Evolutionary conservation across 2,113 vertebrate genomes (phyloP), one percentile per base, ranked within the genome.

Genomic region (Clarias gariepinus): DNA sequence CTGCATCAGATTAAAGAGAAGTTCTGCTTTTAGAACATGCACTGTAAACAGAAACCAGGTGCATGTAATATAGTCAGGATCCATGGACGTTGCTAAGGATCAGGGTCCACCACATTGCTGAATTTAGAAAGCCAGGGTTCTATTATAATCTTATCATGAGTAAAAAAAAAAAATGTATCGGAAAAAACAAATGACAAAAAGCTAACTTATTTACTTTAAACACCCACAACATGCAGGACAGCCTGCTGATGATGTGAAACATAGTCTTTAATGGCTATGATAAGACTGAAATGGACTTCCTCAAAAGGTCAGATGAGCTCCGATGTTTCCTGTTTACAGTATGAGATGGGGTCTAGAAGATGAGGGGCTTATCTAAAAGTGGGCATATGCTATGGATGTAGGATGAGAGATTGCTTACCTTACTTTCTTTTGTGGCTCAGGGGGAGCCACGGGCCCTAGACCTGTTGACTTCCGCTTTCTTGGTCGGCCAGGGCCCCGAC

Each of bases 401-500:
- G 18, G 6, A 81, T 88, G 64, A 89, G 81, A 82, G 86, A 33
- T 76, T 89, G 96, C 97, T 97, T 92, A 99, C 98, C 96, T 98
- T 93, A 96, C 95, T 95, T 96, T 98, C 92, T 92, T 95, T 92
- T 96, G 94, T 85, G 74, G 95, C 93, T 47, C 94, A 71, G 92
- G 94, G 86, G 93, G 95, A 86, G 87, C 94, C 89, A 90, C 90
- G 73, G 91, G 89, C 91, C 78, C 93, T 87, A 92, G 84, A 77
- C 80, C 93, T 90, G 92, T 94, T 91, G 82, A 95, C 85, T 97
- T 99, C 86, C 97, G 93, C 88, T 99, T 99, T 92, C 98, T 94
- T 0, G 98, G 98, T 88, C 98, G 94, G 3, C 98, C 98, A 0
- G 98, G 98, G 4, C 98, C 98, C 0, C 98, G 94, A 8, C 98